Conservation (phyloP, 1,140 invertebrate species). For the Bombus waltoni region DNA sequence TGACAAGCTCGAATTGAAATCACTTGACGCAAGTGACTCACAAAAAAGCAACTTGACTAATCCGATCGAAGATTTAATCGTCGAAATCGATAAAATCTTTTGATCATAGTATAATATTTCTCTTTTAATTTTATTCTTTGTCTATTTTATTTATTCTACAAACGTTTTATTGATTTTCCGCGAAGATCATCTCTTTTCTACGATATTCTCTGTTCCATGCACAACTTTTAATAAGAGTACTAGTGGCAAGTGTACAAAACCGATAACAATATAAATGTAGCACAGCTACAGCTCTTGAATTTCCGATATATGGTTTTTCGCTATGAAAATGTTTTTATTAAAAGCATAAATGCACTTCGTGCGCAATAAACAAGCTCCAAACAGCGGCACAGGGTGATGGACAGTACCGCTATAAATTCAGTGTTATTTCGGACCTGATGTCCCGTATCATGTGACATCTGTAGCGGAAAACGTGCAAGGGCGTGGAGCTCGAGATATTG, state of each 20-base stretch:
- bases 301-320: neutral
- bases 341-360: neutral
- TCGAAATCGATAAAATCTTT: too few relatives aligned
- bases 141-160: neutral
- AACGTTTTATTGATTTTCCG: neutral
- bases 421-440: constrained; percentile 34
- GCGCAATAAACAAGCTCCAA: constrained; percentile 9
- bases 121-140: neutral
- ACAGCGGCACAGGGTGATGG: constrained; percentile 6
- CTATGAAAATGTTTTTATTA: constrained; percentile 10
- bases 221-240: too few relatives aligned
- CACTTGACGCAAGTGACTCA: too few relatives aligned
- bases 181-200: neutral
- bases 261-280: neutral
- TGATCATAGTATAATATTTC: too few relatives aligned
- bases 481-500: constrained; percentile 40
- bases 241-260: neutral
- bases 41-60: too few relatives aligned
- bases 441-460: constrained; percentile 43
- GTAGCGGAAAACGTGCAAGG: constrained; percentile 40
- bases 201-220: neutral
- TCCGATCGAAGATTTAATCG: too few relatives aligned
- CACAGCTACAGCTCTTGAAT: too few relatives aligned
- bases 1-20: too few relatives aligned
- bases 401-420: constrained; percentile 45